Evolutionary conservation across 1,140 invertebrate species (phyloP).

Genomic region (Heterodera schachtii): DNA sequence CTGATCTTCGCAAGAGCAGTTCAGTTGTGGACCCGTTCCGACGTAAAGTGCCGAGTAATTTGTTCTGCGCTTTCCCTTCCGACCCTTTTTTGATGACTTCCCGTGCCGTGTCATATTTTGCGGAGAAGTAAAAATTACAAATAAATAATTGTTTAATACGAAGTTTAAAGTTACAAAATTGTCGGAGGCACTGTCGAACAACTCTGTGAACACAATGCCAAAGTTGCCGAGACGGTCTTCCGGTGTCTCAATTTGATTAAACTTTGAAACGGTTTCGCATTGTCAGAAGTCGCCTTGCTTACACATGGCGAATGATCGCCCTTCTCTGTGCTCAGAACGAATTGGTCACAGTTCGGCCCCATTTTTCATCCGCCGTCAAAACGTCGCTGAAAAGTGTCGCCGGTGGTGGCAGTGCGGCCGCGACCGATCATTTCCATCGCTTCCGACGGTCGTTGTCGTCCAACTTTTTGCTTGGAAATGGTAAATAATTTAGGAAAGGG

Average conservation of each 20-base stretch:
- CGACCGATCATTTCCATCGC: neutral
- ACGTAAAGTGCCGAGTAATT: conserved; percentile 26
- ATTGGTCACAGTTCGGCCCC: conserved; percentile 10
- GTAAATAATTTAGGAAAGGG: neutral
- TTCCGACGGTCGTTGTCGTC: neutral
- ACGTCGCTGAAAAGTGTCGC: neutral
- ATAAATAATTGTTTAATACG: too few species aligned
- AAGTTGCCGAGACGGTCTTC: conserved; percentile 31
- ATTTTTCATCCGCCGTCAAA: neutral
- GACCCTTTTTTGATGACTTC: conserved; percentile 21
- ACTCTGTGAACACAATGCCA: conserved; percentile 40
- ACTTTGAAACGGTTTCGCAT: neutral
- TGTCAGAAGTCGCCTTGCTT: conserved; percentile 26
- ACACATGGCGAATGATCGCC: conserved; percentile 36
- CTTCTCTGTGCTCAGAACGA: conserved; percentile 22
- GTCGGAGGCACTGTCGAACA: conserved; percentile 33
- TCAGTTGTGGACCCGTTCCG: conserved; percentile 28
- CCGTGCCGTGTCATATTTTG: conserved; percentile 27
- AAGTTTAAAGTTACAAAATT: conserved; percentile 36
- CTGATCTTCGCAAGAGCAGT: conserved; percentile 23
- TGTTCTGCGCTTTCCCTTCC: conserved; percentile 30
- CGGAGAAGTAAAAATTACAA: conserved; percentile 28
- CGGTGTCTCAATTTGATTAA: neutral
- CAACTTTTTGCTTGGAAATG: neutral
- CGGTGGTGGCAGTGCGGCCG: neutral